Conservation (phyloP, 2,113 vertebrate species). For the Philantomba maxwellii region DNA sequence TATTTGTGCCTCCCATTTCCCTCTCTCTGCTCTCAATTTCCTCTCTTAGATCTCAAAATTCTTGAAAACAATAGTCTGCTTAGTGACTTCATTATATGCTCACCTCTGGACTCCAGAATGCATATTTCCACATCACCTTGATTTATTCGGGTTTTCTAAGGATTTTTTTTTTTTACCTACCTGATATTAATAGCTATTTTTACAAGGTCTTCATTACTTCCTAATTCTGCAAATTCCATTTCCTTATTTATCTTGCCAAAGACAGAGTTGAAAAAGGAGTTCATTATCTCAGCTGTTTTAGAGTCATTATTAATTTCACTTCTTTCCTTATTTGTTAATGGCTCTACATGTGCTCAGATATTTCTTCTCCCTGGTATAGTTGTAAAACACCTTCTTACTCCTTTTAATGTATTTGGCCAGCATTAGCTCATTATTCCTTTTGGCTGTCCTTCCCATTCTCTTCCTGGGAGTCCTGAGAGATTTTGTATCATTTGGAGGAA, state of each 20-base stretch:
- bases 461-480: not conserved
- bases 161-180: not conserved
- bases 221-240: slow-evolving; percentile 70
- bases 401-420: slow-evolving; percentile 45
- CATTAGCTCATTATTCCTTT: slow-evolving; percentile 24
- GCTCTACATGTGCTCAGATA: slow-evolving; percentile 57
- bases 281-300: slow-evolving; percentile 75
- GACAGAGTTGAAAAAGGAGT: slow-evolving; percentile 70
- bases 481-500: not conserved
- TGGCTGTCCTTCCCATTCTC: slow-evolving; percentile 17
- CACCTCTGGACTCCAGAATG: not conserved
- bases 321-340: slow-evolving; percentile 72
- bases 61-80: slow-evolving; percentile 24
- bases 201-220: slow-evolving; percentile 70
- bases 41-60: not conserved
- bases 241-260: slow-evolving; percentile 73
- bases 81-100: slow-evolving; percentile 45
- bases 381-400: slow-evolving; percentile 63
- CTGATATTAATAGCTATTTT: slow-evolving; percentile 66
- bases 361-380: slow-evolving; percentile 44
- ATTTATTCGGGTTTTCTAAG: slow-evolving; percentile 57
- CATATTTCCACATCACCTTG: slow-evolving; percentile 29
- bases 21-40: not conserved
- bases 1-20: not conserved
- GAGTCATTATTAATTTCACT: slow-evolving; percentile 67